Conservation (phyloP, 2,888 invertebrate genomes). For the Octodonta nipae region DNA sequence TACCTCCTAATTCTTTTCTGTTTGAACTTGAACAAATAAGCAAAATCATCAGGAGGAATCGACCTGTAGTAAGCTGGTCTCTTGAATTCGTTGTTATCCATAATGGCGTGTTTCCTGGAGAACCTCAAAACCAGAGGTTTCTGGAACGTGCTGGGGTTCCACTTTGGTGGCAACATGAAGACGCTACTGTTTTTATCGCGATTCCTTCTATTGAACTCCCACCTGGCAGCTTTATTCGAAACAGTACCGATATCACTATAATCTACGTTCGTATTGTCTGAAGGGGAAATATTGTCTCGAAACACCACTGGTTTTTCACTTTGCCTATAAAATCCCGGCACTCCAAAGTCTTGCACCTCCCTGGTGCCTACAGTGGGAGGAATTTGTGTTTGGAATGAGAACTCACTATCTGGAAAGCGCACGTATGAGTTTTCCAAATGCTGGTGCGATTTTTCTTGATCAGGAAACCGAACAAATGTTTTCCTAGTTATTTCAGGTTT, state of each 20-base stretch:
- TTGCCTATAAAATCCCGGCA: no score
- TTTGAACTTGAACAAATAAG: constrained; percentile 26
- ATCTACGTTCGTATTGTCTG: constrained; percentile 1
- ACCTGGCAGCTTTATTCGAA: constrained; percentile 4
- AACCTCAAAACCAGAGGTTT: constrained; percentile 29
- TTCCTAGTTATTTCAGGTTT: not conserved
- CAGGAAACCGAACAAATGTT: constrained; percentile 14
- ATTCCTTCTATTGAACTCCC: constrained; percentile 16
- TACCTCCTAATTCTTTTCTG: no score
- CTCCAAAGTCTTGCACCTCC: no score
- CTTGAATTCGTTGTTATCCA: constrained; percentile 19
- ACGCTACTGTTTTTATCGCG: constrained; percentile 23
- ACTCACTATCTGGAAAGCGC: constrained; percentile 14
- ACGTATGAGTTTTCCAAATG: constrained; percentile 11
- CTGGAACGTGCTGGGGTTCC: constrained; percentile 19
- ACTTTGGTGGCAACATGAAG: constrained; percentile 23
- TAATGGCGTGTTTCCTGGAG: constrained; percentile 21
- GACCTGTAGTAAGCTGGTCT: constrained; percentile 25
- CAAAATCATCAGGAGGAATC: constrained; percentile 25
- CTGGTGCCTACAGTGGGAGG: constrained; percentile 9
- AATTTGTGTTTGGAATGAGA: constrained; percentile 7
- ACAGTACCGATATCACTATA: not conserved
- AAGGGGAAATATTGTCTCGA: constrained; percentile 4
- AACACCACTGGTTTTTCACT: no score
- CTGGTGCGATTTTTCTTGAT: constrained; percentile 7